Evolutionary conservation across 2,797 vertebrate species (phyloP).

Genomic region (Jordanella pulchra): DNA sequence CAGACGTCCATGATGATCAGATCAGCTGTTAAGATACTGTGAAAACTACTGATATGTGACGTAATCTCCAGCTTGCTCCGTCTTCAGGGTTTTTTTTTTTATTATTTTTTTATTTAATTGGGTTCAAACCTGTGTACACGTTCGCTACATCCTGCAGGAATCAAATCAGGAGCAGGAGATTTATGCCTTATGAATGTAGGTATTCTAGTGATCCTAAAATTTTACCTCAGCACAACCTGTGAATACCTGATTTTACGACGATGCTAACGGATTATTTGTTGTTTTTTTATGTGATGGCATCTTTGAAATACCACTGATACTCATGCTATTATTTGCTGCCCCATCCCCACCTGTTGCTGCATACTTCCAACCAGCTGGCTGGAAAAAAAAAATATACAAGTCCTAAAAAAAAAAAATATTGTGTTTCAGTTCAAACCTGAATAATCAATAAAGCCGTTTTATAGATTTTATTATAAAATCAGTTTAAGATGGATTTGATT

Average conservation of each 20-base stretch:
- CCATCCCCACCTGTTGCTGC: neutral
- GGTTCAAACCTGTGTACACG: slow-evolving; percentile 20
- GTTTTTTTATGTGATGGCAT: neutral
- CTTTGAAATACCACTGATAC: neutral
- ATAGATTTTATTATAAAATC: no score
- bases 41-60: slow-evolving; percentile 41
- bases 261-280: neutral
- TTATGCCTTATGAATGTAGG: slow-evolving; percentile 9
- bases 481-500: neutral
- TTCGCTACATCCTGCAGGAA: neutral
- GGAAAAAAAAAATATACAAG: no score
- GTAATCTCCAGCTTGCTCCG: slow-evolving; percentile 14
- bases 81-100: neutral
- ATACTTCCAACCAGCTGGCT: neutral
- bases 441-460: no score
- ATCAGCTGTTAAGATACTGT: slow-evolving; percentile 53
- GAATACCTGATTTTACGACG: neutral
- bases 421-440: no score
- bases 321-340: neutral
- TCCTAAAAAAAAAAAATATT: no score
- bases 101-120: neutral
- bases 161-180: neutral
- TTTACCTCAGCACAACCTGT: neutral
- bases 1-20: neutral
- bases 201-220: neutral